Evolutionary conservation across 2,113 vertebrate genomes (phyloP).

Genomic region (Cacatua alba): DNA sequence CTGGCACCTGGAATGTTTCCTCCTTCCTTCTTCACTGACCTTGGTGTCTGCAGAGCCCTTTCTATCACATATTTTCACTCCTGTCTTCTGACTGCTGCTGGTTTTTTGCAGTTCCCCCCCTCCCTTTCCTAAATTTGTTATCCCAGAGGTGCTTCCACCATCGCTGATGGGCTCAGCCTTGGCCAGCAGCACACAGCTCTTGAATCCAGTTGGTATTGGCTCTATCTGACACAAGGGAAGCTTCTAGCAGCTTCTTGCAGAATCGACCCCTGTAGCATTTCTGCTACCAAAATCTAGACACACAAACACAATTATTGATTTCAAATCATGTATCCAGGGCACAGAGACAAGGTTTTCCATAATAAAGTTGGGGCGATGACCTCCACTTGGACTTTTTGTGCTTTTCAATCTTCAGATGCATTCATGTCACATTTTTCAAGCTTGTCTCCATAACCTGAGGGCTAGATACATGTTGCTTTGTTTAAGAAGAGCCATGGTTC

Average conservation of each 20-base stretch:
- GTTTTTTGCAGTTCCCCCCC: background rate
- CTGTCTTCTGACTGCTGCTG: background rate
- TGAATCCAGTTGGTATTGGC: background rate
- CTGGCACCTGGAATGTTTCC: rapidly evolving
- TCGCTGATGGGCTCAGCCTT: rapidly evolving
- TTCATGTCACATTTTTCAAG: background rate
- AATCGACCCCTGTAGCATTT: background rate
- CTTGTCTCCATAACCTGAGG: background rate
- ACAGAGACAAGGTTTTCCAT: background rate
- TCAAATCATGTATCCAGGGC: background rate
- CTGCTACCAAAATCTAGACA: background rate
- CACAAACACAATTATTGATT: background rate
- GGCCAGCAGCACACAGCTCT: rapidly evolving
- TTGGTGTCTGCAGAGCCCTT: background rate
- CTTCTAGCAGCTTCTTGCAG: background rate
- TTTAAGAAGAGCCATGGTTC: background rate
- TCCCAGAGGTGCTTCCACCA: rapidly evolving
- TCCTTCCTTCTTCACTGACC: background rate
- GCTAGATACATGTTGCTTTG: background rate
- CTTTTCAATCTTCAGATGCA: background rate
- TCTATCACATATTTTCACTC: background rate
- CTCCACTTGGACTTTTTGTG: background rate
- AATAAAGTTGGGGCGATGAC: background rate
- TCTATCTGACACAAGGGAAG: rapidly evolving
- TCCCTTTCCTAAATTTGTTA: background rate